phyloP scores from a whole-genome alignment of 2,888 invertebrate species.

The Euphydryas editha region DNA sequence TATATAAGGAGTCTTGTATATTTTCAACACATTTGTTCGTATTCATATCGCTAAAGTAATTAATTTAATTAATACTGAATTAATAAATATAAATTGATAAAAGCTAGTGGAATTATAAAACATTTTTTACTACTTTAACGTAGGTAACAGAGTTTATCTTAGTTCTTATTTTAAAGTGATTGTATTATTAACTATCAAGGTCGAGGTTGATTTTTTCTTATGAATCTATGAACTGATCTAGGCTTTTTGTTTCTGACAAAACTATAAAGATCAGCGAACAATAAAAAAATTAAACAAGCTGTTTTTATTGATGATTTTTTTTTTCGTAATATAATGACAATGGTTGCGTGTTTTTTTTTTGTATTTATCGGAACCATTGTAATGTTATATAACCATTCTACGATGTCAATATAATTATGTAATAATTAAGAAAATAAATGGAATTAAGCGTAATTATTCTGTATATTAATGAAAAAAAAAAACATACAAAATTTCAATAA shows the following conservation, averaged over 20 bases:
- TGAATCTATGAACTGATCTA: conserved; percentile 11
- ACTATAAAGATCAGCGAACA: conserved; percentile 13
- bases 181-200: conserved; percentile 34
- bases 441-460: not conserved
- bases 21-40: not conserved
- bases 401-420: not conserved
- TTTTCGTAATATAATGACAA: conserved; percentile 1
- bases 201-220: conserved; percentile 30
- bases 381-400: not conserved
- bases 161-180: conserved; percentile 28
- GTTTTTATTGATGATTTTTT: conserved; percentile 9
- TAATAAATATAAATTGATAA: not conserved
- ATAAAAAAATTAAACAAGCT: conserved; percentile 15
- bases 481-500: too few species aligned
- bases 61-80: not conserved
- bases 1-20: not conserved
- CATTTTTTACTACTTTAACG: conserved; percentile 8
- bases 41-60: not conserved
- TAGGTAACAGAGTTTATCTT: conserved; percentile 24
- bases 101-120: not conserved
- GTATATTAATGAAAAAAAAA: not conserved
- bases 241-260: conserved; percentile 23
- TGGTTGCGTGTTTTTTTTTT: not conserved
- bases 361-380: not conserved
- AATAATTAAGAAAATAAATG: not conserved